These are phyloP conservation scores for Protonemura montana DNA, from an alignment of 2,888 invertebrate species.

Conservation along the genomic window DNA sequence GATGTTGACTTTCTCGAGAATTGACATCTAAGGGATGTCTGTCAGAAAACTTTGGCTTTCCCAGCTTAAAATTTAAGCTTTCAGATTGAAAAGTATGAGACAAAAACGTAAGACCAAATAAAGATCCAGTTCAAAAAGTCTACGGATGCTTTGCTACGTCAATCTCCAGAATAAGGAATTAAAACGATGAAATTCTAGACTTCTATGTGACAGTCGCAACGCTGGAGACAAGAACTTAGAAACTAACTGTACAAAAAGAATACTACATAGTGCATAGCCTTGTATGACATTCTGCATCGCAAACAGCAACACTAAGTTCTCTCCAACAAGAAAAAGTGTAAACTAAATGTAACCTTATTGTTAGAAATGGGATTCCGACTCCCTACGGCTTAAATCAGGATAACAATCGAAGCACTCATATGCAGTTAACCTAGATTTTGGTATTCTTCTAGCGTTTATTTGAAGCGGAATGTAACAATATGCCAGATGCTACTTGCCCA, in stretches of 20 bases:
- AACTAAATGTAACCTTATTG: slow-evolving; percentile 4
- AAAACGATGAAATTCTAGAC: background rate
- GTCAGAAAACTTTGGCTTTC: background rate
- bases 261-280: background rate
- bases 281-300: background rate
- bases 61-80: background rate
- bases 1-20: background rate
- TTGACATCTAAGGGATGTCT: slow-evolving; percentile 14
- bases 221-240: background rate
- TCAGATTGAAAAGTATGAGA: slow-evolving; percentile 19
- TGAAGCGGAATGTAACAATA: background rate
- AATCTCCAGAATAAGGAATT: background rate
- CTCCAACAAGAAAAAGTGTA: background rate
- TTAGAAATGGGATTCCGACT: background rate
- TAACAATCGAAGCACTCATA: slow-evolving; percentile 27
- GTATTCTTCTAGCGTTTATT: slow-evolving; percentile 1
- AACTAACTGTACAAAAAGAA: background rate
- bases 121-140: background rate
- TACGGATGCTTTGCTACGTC: background rate
- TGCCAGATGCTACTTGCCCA: slow-evolving; percentile 3
- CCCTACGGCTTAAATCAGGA: slow-evolving; percentile 2
- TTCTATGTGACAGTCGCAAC: background rate
- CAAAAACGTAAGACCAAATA: background rate
- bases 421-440: slow-evolving; percentile 29
- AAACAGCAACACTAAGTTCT: background rate